phyloP scores from a whole-genome alignment of 2,888 invertebrate species.

The Drosophila histrio region DNA sequence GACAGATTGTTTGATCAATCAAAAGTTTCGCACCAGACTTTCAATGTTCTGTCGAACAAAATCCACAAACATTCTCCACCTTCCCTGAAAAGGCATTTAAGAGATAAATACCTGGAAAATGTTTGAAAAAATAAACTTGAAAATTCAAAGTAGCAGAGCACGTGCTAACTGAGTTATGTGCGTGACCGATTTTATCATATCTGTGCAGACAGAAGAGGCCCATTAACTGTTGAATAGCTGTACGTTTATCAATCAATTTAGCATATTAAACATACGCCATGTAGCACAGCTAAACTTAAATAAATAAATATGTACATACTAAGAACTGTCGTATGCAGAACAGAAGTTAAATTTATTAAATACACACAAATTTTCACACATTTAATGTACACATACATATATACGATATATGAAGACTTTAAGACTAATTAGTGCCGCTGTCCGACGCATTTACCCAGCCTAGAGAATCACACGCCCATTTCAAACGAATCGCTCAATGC shows the following conservation, averaged over 20 bases:
- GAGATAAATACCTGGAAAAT: slow-evolving; percentile 10
- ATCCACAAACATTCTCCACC: neutral
- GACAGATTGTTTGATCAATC: slow-evolving; percentile 12
- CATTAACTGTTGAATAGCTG: neutral
- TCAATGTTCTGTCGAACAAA: slow-evolving; percentile 8
- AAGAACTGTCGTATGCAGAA: neutral
- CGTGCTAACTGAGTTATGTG: neutral
- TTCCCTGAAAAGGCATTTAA: neutral
- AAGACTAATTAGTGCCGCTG: slow-evolving; percentile 60
- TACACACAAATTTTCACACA: slow-evolving; percentile 12
- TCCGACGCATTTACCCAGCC: slow-evolving; percentile 61
- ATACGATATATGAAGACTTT: slow-evolving; percentile 31
- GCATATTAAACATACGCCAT: slow-evolving; percentile 21
- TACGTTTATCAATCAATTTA: neutral
- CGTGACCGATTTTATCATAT: slow-evolving; percentile 20
- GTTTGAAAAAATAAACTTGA: neutral
- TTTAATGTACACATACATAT: slow-evolving; percentile 9
- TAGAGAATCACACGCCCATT: slow-evolving; percentile 48
- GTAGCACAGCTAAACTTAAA: neutral
- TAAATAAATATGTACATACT: too few relatives aligned
- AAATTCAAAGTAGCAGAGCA: slow-evolving; percentile 15
- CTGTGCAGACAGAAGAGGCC: neutral
- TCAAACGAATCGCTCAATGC: slow-evolving; percentile 57
- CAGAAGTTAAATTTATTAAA: slow-evolving; percentile 38
- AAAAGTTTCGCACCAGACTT: slow-evolving; percentile 28